Evolutionary conservation across 2,113 vertebrate species (phyloP).

Genomic region (Ia io): DNA sequence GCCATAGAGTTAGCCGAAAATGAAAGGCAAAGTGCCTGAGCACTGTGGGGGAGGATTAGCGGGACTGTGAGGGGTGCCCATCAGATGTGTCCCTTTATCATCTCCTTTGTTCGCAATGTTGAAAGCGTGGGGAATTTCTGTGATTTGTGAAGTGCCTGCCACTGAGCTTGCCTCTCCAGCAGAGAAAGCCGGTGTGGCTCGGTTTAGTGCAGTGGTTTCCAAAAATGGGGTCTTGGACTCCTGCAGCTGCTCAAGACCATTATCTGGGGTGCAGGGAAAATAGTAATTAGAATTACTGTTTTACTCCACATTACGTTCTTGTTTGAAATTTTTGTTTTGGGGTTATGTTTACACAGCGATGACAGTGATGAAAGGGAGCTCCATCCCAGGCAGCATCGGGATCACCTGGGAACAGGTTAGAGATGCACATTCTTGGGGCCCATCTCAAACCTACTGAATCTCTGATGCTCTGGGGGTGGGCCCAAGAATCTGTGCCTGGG

Average conservation of each 20-base stretch:
- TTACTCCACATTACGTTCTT: background rate
- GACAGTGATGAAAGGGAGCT: background rate
- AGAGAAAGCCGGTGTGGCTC: background rate
- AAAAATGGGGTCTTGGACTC: background rate
- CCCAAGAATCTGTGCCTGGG: background rate
- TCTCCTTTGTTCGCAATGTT: background rate
- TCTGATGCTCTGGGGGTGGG: background rate
- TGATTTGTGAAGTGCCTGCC: conserved; percentile 19
- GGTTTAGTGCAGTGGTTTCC: background rate
- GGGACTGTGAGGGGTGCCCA: background rate
- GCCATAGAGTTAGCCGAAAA: background rate
- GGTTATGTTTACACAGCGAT: background rate
- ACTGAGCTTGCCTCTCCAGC: background rate
- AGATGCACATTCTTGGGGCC: background rate
- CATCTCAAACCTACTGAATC: background rate
- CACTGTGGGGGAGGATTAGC: background rate
- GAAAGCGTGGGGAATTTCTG: background rate
- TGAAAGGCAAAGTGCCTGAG: background rate
- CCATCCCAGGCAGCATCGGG: background rate
- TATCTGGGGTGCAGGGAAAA: background rate
- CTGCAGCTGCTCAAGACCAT: background rate
- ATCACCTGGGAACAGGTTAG: background rate
- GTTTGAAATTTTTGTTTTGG: background rate
- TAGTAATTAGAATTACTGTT: background rate
- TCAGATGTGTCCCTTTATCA: background rate